Base-by-base conservation (phyloP, 2,797 vertebrate genomes). In the Dipus sagitta region DNA sequence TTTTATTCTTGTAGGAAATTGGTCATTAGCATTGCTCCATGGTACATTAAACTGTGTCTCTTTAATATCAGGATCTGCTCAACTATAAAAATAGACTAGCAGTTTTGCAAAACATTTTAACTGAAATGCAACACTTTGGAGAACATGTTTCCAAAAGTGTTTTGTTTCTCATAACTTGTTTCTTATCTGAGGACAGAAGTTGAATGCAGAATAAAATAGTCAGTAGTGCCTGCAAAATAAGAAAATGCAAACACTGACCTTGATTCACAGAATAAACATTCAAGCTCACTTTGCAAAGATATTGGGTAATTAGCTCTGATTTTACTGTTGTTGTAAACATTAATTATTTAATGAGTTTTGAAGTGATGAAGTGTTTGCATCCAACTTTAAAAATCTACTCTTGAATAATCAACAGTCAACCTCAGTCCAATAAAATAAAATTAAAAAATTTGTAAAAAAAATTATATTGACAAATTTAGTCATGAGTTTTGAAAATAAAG, bases 331-430 rank as follows among this genome's bases (percentile, higher is more conserved):
- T 92, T 93, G 92, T 96, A 97, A 96, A 94, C 2, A 6, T 96
- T 94, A 95, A 96, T 97, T 97, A 95, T 97, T 97, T 95, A 97
- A 95, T 78, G 72, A 97, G 30, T 90, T 47, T 97, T 96, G 71
- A 96, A 97, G 89, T 95, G 64, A 58, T 65, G 47, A 96, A 95
- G 86, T 90, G 52, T 91, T 97, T 96, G 60, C 21, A 90, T 96
- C 82, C 96, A 74, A 95, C 81, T 93, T 58, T 65, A 94, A 75
- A 86, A 54, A 95, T 38, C 38, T 68, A 76, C 1, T 86, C 88
- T 52, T 90, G 85, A 17, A 47, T 89, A 92, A 91, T 70, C 75
- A 76, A 86, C 18, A 94, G 20, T 52, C 24, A 89, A 14, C 4
- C 47, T 88, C 90, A 82, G 60, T 76, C 30, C 60, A 95, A 75